Evolutionary conservation across 2,888 invertebrate species (phyloP).

Genomic region (Timema cristinae): DNA sequence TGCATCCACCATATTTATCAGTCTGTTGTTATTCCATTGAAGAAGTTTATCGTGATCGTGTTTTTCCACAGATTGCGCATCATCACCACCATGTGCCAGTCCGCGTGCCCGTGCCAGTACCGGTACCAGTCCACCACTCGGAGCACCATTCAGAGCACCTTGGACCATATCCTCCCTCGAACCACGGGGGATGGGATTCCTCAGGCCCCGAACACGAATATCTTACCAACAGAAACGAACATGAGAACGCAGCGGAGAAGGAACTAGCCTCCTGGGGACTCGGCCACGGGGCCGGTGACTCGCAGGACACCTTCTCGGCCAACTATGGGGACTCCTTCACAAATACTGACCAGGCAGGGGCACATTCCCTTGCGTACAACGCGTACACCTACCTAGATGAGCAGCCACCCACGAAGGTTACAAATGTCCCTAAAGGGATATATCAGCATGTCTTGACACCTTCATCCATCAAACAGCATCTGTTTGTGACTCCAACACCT

Average conservation of each 20-base stretch:
- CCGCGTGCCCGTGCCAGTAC: slow-evolving; percentile 46
- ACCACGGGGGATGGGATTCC: background rate
- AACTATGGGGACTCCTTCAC: background rate
- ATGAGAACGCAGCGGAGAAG: slow-evolving; percentile 42
- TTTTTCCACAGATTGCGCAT: slow-evolving; percentile 59
- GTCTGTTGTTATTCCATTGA: no score
- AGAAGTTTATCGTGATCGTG: no score
- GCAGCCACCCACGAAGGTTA: no score
- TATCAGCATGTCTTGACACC: no score
- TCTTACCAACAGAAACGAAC: slow-evolving; percentile 48
- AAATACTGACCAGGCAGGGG: background rate
- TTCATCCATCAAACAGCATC: no score
- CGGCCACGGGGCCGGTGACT: slow-evolving; percentile 18
- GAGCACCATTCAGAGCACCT: slow-evolving; percentile 38
- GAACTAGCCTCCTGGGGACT: slow-evolving; percentile 63
- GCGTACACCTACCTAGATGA: no score
- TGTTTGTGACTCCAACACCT: no score
- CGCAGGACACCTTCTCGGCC: slow-evolving; percentile 15
- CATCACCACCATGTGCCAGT: slow-evolving; percentile 60
- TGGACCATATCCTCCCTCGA: slow-evolving; percentile 1
- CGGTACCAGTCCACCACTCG: slow-evolving; percentile 37
- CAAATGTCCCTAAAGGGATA: no score
- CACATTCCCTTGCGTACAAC: slow-evolving; percentile 23
- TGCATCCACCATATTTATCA: no score
- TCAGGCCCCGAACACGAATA: slow-evolving; percentile 29